These are phyloP conservation scores for Onychorhynchus coronatus DNA, from an alignment of 2,113 vertebrate species.

Conservation along the genomic window DNA sequence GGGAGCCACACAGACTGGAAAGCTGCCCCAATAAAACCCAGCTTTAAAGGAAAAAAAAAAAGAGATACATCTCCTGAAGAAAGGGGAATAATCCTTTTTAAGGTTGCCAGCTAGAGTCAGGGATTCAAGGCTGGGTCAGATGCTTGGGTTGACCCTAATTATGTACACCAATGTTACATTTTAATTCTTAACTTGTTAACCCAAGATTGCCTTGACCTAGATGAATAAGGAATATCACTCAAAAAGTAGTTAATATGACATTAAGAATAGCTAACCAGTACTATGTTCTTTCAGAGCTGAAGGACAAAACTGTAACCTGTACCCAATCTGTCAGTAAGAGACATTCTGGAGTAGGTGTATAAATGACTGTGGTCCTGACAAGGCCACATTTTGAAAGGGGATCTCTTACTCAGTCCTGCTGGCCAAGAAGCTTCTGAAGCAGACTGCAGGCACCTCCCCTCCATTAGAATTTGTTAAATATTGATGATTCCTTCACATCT, in stretches of 20 bases:
- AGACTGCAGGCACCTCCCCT: not conserved
- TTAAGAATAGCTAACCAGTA: not conserved
- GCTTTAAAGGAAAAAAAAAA: not conserved
- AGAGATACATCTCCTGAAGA: not conserved
- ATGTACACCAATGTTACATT: not conserved
- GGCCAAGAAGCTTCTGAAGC: not conserved
- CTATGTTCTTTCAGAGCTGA: not conserved
- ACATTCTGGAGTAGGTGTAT: not conserved
- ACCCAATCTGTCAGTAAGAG: not conserved
- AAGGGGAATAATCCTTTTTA: not conserved
- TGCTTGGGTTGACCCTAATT: not conserved
- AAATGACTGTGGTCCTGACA: not conserved
- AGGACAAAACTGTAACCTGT: not conserved
- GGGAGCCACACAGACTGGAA: conserved; percentile 38
- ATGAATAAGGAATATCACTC: not conserved
- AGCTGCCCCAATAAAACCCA: conserved; percentile 5
- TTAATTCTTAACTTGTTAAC: not conserved
- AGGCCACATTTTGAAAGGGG: not conserved
- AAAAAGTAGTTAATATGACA: not conserved
- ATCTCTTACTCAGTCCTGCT: not conserved
- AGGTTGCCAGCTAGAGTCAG: not conserved
- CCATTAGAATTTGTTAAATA: not conserved
- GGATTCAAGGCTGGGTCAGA: not conserved
- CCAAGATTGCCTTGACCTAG: not conserved
- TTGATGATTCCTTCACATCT: not conserved